A percentile compares a stretch with the other conserved stretches of the same genome.
phyloP scores from a whole-genome alignment of 2,113 vertebrate species.

The Ctenomys sociabilis region DNA sequence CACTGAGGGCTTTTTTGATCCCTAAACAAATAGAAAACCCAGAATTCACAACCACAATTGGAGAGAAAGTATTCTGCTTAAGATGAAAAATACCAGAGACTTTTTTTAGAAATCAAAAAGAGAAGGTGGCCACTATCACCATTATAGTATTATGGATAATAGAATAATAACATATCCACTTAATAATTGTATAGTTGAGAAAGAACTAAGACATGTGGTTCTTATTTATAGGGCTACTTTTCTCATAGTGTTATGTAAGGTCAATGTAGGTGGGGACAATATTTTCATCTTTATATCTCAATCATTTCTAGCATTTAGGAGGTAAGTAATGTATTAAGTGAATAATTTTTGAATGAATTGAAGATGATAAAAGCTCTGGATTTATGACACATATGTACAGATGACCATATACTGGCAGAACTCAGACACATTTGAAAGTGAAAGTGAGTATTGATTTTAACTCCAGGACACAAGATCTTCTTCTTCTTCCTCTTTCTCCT shows the following conservation, averaged over 20 bases:
- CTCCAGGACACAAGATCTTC: not conserved
- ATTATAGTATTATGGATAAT: not conserved
- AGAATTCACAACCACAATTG: constrained; percentile 47
- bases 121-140: not conserved
- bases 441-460: not conserved
- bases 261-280: not conserved
- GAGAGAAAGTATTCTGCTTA: constrained; percentile 49
- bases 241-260: not conserved
- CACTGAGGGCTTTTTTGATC: not conserved
- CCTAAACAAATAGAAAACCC: constrained; percentile 20
- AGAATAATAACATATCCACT: not conserved
- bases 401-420: not conserved
- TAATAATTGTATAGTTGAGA: not conserved
- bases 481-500: not conserved
- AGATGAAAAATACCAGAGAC: constrained; percentile 43
- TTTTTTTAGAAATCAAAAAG: constrained; percentile 39
- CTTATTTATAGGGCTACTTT: not conserved
- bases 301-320: not conserved
- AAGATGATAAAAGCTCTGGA: constrained; percentile 5
- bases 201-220: not conserved
- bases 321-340: not conserved
- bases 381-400: not conserved
- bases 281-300: not conserved
- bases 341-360: constrained; percentile 17
- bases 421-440: not conserved